phyloP scores from a whole-genome alignment of 2,113 vertebrate species.

The Pollachius pollachius region DNA sequence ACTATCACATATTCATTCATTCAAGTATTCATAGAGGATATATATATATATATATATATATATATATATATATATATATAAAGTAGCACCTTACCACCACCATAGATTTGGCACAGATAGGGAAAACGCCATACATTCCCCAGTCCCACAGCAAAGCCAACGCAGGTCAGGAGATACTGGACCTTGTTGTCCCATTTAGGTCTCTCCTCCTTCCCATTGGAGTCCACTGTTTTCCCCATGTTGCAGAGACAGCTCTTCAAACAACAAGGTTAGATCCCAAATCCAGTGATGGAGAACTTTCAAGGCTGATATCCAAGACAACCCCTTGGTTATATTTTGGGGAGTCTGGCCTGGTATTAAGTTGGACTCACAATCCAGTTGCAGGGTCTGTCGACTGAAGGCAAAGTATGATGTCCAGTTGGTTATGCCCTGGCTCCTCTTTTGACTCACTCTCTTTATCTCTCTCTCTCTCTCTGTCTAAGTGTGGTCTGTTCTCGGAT shows the following conservation, averaged over 20 bases:
- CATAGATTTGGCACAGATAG: slow-evolving; percentile 85
- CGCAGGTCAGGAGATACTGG: slow-evolving; percentile 83
- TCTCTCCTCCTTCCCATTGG: slow-evolving; percentile 45
- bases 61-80: too few relatives aligned
- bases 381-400: neutral
- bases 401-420: slow-evolving; percentile 3
- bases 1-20: too few relatives aligned
- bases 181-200: slow-evolving; percentile 84
- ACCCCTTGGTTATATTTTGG: neutral
- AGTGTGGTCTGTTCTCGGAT: too few relatives aligned
- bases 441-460: slow-evolving; percentile 9
- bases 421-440: neutral
- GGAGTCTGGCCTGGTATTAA: neutral
- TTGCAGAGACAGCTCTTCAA: neutral
- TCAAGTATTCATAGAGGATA: too few relatives aligned
- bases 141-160: slow-evolving; percentile 85
- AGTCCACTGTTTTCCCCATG: slow-evolving; percentile 1
- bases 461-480: slow-evolving; percentile 5
- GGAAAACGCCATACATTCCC: slow-evolving; percentile 90
- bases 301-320: neutral
- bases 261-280: neutral
- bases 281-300: neutral
- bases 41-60: too few relatives aligned
- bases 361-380: neutral
- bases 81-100: slow-evolving; percentile 79